These are phyloP conservation scores for Dreissena rostriformis DNA, from an alignment of 1,140 invertebrate genomes.

Conservation along the genomic window DNA sequence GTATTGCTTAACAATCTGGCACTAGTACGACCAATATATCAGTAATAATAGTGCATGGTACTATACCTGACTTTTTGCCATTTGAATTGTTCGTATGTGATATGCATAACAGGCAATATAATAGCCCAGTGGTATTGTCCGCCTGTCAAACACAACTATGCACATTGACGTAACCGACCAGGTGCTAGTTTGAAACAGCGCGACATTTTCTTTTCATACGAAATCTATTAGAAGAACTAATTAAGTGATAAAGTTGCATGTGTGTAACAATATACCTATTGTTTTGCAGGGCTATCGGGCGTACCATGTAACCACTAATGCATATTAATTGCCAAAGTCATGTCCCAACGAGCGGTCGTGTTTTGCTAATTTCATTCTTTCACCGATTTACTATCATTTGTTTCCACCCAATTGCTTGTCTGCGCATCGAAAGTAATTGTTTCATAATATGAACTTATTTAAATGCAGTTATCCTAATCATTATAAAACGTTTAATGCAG, in stretches of 20 bases:
- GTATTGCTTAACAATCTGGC: no score
- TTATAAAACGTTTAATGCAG: not conserved
- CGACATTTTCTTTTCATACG: not conserved
- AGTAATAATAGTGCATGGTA: no score
- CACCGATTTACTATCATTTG: not conserved
- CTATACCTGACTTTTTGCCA: no score
- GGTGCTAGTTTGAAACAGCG: no score
- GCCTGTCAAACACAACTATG: no score
- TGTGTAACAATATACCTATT: constrained; percentile 23
- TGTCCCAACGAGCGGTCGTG: not conserved
- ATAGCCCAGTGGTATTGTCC: no score
- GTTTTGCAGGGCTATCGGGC: constrained; percentile 30
- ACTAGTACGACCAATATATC: no score
- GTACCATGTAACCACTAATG: constrained; percentile 2
- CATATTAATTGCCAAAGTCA: not conserved
- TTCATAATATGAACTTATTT: not conserved
- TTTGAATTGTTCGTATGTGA: no score
- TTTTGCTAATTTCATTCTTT: constrained; percentile 14
- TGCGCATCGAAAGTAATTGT: not conserved
- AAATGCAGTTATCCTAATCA: not conserved
- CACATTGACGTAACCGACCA: no score
- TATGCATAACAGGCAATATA: no score
- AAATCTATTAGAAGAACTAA: constrained; percentile 28
- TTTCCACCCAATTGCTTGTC: not conserved
- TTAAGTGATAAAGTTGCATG: constrained; percentile 22